Evolutionary conservation across 2,797 vertebrate species (phyloP).

Genomic region (Thamnophis elegans): DNA sequence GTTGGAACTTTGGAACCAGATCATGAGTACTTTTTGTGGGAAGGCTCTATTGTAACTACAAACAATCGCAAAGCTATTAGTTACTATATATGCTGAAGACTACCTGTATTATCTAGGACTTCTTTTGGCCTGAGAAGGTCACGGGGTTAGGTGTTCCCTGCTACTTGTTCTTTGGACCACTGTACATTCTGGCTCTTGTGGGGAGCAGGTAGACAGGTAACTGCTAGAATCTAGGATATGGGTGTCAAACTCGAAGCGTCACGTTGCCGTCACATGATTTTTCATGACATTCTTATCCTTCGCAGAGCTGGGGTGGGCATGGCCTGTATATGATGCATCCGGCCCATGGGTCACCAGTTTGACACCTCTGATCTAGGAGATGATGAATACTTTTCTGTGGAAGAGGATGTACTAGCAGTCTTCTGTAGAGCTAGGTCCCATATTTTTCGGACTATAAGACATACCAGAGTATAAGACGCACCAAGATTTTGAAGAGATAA

Average conservation of each 20-base stretch:
- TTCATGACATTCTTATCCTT: no score
- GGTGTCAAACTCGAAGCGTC: no score
- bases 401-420: neutral
- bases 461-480: no score
- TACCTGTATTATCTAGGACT: neutral
- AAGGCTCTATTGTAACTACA: neutral
- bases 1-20: neutral
- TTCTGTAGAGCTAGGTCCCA: neutral
- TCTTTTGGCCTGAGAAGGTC: neutral
- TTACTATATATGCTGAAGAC: no score
- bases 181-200: neutral
- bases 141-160: neutral
- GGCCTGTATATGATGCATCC: no score
- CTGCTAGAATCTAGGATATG: neutral
- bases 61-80: neutral
- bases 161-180: neutral
- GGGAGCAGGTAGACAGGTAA: neutral
- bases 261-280: no score
- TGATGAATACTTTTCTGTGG: neutral
- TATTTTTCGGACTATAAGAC: no score
- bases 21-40: neutral
- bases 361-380: neutral
- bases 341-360: no score
- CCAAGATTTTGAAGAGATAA: no score
- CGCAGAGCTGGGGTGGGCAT: no score